A percentile compares a stretch with the other conserved stretches of the same genome.
Conservation (phyloP, 2,113 vertebrate genomes). For the Microcebus griseorufus region DNA sequence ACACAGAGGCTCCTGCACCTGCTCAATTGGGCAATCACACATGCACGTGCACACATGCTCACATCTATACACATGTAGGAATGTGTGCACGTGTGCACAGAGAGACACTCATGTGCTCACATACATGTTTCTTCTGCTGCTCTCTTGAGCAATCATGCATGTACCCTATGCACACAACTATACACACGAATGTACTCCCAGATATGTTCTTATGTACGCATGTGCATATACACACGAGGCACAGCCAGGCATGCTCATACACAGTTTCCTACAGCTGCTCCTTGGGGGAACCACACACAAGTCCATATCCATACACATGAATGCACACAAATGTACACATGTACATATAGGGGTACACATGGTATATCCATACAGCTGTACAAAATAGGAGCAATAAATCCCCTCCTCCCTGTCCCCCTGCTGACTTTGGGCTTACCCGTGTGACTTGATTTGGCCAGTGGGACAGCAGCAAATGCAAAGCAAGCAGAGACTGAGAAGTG, state of each 20-base stretch:
- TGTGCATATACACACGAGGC: fast-evolving
- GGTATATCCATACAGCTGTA: background rate
- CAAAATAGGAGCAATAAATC: background rate
- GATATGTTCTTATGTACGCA: fast-evolving
- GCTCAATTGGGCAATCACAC: background rate
- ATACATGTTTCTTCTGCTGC: background rate
- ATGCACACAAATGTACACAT: background rate
- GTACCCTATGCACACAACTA: too few species aligned
- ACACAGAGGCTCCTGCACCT: background rate
- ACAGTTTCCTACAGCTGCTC: background rate
- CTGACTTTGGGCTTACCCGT: background rate
- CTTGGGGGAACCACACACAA: background rate
- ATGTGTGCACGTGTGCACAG: too few species aligned
- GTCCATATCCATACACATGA: background rate
- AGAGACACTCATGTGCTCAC: background rate
- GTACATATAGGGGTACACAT: too few species aligned
- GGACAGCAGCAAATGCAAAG: background rate
- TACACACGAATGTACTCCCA: background rate
- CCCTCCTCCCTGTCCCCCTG: background rate
- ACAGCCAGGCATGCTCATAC: background rate
- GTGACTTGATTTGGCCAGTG: background rate
- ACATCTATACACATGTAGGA: too few species aligned
- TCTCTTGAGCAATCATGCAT: background rate
- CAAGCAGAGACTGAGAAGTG: background rate
- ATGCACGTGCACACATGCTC: background rate